A percentile compares a stretch with the other conserved stretches of the same genome.
Evolutionary conservation across 53 echinoderm and acorn worm genomes (phyloP).

Genomic region (Holothuria leucospilota): DNA sequence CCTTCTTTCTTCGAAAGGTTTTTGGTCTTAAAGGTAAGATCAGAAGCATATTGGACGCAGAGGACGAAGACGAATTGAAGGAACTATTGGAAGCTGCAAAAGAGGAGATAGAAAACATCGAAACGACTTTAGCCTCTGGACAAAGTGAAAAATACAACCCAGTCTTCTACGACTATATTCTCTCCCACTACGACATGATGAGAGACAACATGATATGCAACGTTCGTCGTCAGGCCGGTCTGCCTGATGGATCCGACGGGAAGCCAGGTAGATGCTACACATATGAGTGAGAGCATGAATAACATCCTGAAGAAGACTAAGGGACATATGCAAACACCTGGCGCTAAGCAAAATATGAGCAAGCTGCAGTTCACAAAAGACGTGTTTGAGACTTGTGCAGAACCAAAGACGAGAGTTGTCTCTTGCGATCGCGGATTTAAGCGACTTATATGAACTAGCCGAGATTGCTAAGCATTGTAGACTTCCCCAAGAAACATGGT

Average conservation of each 20-base stretch:
- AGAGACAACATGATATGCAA: not conserved
- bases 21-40: not conserved
- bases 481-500: conserved; percentile 7
- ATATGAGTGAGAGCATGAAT: conserved; percentile 12
- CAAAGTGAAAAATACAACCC: not conserved
- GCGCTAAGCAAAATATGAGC: not conserved
- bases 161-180: not conserved
- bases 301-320: conserved; percentile 1
- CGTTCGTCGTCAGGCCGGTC: not conserved
- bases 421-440: not conserved
- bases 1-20: not conserved
- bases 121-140: not conserved
- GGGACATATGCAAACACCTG: conserved; percentile 6
- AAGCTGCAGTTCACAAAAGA: conserved; percentile 13
- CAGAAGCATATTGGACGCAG: not conserved
- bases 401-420: not conserved
- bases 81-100: too few species aligned
- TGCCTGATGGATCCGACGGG: not conserved
- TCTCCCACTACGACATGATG: conserved; percentile 5
- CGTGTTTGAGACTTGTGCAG: not conserved
- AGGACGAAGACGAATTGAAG: not conserved
- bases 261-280: conserved; percentile 3
- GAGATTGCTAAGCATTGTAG: not conserved
- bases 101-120: too few species aligned
- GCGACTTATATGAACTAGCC: conserved; percentile 5